A percentile compares a stretch with the other conserved stretches of the same genome.
phyloP scores from a whole-genome alignment of 2,888 invertebrate species.

The Baccha elongata region DNA sequence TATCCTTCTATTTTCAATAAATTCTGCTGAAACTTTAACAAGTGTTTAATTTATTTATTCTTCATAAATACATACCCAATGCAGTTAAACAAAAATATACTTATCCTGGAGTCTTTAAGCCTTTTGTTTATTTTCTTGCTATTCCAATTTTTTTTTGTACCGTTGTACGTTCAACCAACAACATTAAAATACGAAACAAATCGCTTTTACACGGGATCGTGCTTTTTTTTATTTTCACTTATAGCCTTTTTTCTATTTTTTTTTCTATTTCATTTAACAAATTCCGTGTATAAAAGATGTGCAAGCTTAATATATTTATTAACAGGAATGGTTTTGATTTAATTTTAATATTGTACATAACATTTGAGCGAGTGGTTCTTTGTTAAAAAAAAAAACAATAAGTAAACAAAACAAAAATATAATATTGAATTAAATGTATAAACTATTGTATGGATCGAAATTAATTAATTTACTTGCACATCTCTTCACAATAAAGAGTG shows the following conservation, averaged over 20 bases:
- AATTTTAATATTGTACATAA: constrained; percentile 29
- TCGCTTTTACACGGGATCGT: constrained; percentile 55
- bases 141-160: too few species aligned
- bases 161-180: background rate
- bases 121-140: background rate
- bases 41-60: too few species aligned
- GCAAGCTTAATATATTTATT: constrained; percentile 38
- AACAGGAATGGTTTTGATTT: constrained; percentile 51
- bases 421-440: background rate
- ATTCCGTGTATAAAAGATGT: constrained; percentile 61
- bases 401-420: constrained; percentile 56
- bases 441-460: constrained; percentile 6
- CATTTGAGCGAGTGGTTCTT: constrained; percentile 17
- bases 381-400: constrained; percentile 27
- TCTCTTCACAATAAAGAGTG: constrained; percentile 58
- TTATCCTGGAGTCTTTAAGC: background rate
- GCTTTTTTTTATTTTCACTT: constrained; percentile 65
- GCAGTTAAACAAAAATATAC: too few species aligned
- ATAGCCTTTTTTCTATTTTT: constrained; percentile 35
- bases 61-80: too few species aligned
- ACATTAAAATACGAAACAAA: background rate
- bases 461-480: constrained; percentile 58
- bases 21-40: too few species aligned
- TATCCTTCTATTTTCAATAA: too few species aligned
- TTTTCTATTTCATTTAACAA: constrained; percentile 57